A percentile compares a stretch with the other conserved stretches of the same genome.
These are phyloP conservation scores for Campoletis raptor DNA, from an alignment of 2,888 invertebrate genomes.

Conservation along the genomic window DNA sequence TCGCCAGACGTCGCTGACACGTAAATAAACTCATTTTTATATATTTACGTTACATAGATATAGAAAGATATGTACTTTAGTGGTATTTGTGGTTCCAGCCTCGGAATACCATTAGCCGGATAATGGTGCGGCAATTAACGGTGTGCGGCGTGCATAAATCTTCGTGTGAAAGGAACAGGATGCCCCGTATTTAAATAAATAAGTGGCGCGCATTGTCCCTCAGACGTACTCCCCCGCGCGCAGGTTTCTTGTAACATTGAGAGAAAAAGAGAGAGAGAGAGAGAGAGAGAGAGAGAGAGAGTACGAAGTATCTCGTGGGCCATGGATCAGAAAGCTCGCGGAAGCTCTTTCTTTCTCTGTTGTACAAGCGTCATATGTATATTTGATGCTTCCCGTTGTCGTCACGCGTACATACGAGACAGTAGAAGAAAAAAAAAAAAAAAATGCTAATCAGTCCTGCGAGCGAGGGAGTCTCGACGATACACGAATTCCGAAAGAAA, in stretches of 20 bases:
- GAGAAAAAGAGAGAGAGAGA: not conserved
- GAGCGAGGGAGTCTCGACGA: constrained; percentile 14
- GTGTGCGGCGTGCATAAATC: constrained; percentile 83
- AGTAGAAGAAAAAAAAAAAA: constrained; percentile 18
- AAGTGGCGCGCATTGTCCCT: constrained; percentile 82
- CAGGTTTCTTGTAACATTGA: constrained; percentile 1
- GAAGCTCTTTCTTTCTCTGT: constrained; percentile 33
- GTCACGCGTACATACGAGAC: constrained; percentile 22
- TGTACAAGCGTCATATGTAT: constrained; percentile 43
- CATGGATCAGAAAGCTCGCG: constrained; percentile 30
- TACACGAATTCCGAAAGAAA: constrained; percentile 6
- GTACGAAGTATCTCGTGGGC: not conserved
- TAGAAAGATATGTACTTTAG: not conserved
- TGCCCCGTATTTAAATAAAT: constrained; percentile 85
- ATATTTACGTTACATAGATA: not conserved
- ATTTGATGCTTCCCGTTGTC: constrained; percentile 33
- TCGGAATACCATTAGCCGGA: constrained; percentile 84
- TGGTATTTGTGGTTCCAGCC: constrained; percentile 69
- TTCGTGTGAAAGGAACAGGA: constrained; percentile 84
- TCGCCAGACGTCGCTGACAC: constrained; percentile 58
- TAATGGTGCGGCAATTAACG: constrained; percentile 84
- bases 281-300: not conserved
- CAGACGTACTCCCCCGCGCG: not conserved
- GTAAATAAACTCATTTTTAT: constrained; percentile 23
- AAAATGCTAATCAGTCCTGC: constrained; percentile 58